Conservation (phyloP, 2,797 vertebrate genomes). For the Notamacropus eugenii region DNA sequence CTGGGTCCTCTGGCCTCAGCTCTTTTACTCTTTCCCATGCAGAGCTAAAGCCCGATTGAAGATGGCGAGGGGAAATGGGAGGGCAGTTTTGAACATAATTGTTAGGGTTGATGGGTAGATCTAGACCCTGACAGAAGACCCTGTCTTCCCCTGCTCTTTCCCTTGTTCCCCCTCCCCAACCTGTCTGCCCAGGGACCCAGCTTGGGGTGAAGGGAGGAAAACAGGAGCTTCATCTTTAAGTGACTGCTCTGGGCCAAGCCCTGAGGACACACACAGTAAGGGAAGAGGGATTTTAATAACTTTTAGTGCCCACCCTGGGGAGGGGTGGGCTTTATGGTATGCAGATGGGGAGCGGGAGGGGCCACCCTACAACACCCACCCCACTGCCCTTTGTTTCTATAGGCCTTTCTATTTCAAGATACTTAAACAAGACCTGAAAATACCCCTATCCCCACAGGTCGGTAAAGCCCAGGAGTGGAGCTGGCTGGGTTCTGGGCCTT, state of each 20-base stretch:
- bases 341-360: too few relatives aligned
- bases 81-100: neutral
- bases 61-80: neutral
- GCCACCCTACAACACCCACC: too few relatives aligned
- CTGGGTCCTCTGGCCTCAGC: neutral
- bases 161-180: neutral
- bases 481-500: too few relatives aligned
- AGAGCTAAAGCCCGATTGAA: neutral
- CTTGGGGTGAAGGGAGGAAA: neutral
- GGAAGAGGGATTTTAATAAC: too few relatives aligned
- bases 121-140: too few relatives aligned
- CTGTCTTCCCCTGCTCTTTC: neutral
- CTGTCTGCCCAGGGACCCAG: neutral
- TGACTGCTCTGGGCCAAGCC: neutral
- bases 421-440: neutral
- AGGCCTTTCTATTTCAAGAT: neutral
- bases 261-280: neutral
- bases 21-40: neutral
- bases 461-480: too few relatives aligned
- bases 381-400: too few relatives aligned
- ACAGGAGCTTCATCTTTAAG: neutral
- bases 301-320: too few relatives aligned
- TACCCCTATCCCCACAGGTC: too few relatives aligned
- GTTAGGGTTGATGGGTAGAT: neutral
- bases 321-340: neutral